Base-by-base conservation (phyloP, 1,140 invertebrate species). In the Hylaeus volcanicus region DNA sequence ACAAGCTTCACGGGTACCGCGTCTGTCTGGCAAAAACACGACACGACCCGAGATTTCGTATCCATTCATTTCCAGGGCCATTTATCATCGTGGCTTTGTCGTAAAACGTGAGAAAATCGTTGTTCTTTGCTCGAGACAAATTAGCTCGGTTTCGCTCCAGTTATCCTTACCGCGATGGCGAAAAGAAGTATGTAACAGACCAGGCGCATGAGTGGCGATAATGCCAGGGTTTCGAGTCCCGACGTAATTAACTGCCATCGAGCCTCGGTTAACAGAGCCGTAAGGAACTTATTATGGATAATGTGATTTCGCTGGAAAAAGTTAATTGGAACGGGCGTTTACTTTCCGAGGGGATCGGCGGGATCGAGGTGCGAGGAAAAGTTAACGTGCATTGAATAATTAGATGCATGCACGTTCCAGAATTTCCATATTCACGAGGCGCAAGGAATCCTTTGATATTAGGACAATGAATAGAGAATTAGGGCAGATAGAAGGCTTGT, bases 31-130 rank as follows among this genome's bases (percentile, higher is more conserved):
- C 78, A 73, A 79, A 73, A 73, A 72, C 56, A 15, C 39, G 39
- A 64, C 70, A 48, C 45, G 68, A 43, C 60, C 51, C 74, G 4
- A 58, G n/a, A 53, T 14, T 48, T 48, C 41, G 76, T 73, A 45
- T 84, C 14, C 65, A 75, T 81, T 72, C 73, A 65, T 77, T 72
- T 72, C 11, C 12, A 6, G n/a, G n/a, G 1, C 41, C 58, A 64
- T 79, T 76, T 55, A 76, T 84, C 79, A 84, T 66, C 61, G 61
- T 58, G 56, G 58, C 58, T 73, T 85, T 85, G 83, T 77, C 82
- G 82, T 76, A 64, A 76, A 81, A 84, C 72, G 82, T 71, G 78
- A 84, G 78, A 81, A 81, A 80, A 86, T 81, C 41, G 74, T 85
- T 84, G 82, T 68, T 69, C 48, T 39, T 63, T 6, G 58, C 15